Conservation (phyloP, 2,797 vertebrate genomes). For the Hydrophis major region DNA sequence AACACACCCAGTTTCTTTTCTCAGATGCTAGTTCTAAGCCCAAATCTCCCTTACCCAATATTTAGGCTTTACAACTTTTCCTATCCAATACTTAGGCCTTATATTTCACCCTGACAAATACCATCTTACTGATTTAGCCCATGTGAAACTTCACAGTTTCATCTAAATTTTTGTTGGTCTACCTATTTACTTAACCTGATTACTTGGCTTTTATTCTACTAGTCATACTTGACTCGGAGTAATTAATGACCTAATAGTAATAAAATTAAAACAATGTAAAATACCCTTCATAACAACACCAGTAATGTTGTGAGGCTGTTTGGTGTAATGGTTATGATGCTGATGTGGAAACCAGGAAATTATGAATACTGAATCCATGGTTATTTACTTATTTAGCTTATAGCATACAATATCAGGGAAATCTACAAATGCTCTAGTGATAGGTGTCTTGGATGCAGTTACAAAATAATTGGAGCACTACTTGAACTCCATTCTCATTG, state of each 20-base stretch:
- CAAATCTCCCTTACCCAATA: neutral
- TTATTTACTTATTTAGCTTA: too few relatives aligned
- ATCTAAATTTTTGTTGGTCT: neutral
- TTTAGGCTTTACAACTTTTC: neutral
- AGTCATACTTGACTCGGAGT: neutral
- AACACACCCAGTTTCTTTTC: neutral
- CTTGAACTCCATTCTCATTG: neutral
- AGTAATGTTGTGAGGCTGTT: neutral
- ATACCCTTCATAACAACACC: neutral
- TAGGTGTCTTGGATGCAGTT: neutral
- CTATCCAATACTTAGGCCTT: neutral
- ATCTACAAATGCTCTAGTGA: too few relatives aligned
- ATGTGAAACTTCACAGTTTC: neutral
- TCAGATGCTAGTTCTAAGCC: neutral
- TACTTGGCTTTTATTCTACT: neutral
- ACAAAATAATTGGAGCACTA: neutral
- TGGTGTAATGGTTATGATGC: neutral
- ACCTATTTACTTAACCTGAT: neutral
- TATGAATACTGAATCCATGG: too few relatives aligned
- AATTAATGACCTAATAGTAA: neutral
- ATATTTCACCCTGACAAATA: neutral
- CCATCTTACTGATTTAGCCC: neutral
- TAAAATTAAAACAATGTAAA: neutral
- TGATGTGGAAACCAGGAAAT: too few relatives aligned
- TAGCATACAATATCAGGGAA: too few relatives aligned